phyloP scores from a whole-genome alignment of 2,797 vertebrate species.

The Anomalospiza imberbis region DNA sequence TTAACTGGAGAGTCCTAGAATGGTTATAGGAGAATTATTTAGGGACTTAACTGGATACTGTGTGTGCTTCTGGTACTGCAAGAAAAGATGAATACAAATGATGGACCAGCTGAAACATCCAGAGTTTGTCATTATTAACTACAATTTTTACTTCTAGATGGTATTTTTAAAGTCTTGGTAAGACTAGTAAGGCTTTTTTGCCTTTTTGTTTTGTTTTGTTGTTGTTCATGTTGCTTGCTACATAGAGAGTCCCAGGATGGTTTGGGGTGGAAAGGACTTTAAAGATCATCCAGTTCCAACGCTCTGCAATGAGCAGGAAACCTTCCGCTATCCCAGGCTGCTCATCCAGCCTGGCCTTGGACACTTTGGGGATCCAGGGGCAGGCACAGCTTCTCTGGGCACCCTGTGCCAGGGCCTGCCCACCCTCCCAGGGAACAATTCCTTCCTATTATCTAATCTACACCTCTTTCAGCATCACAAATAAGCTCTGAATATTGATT shows the following conservation, averaged over 20 bases:
- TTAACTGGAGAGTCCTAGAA: not conserved
- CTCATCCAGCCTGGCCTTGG: not conserved
- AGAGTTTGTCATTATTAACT: not conserved
- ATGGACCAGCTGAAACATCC: not conserved
- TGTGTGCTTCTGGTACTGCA: not conserved
- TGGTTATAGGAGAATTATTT: not conserved
- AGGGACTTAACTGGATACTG: not conserved
- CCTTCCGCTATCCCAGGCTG: accelerated
- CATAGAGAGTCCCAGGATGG: not conserved
- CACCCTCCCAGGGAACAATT: not conserved
- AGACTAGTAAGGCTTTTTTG: not conserved
- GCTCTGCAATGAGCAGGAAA: not conserved
- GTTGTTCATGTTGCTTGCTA: not conserved
- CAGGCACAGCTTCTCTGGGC: not conserved
- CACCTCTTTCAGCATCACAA: not conserved
- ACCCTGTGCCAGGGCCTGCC: not conserved
- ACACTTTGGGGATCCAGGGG: not conserved
- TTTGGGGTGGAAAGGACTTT: not conserved
- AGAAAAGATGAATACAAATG: not conserved
- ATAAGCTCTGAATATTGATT: not conserved
- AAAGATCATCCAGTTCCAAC: not conserved
- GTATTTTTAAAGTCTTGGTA: not conserved
- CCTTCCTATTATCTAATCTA: not conserved
- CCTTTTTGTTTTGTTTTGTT: not conserved
- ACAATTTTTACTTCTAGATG: not conserved